Percentiles rank a stretch among this genome's conserved stretches.
Conservation (phyloP, 2,113 vertebrate species). For the Rousettus leschenaultii region DNA sequence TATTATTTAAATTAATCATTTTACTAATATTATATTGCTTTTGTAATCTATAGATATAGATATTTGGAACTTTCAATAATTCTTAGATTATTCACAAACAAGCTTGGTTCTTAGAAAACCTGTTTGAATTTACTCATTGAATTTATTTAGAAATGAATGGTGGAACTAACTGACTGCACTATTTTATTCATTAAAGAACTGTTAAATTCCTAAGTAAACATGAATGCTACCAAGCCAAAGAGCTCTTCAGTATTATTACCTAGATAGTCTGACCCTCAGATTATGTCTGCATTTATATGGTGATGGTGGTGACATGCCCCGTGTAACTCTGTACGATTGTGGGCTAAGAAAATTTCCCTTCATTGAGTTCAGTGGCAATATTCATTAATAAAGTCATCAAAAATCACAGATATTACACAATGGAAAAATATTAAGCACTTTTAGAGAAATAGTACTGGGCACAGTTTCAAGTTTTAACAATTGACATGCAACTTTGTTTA, state of each 20-base stretch:
- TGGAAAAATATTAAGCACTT: not conserved
- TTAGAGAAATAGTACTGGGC: not conserved
- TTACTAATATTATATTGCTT: not conserved
- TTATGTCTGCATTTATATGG: not conserved
- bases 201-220: not conserved
- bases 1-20: not conserved
- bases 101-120: not conserved
- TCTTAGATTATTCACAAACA: not conserved
- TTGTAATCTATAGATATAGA: not conserved
- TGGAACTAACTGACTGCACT: not conserved
- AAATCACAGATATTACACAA: not conserved
- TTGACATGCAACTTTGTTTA: not conserved
- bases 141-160: not conserved
- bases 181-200: not conserved
- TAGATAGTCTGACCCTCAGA: not conserved
- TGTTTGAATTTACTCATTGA: not conserved
- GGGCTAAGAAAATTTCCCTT: not conserved
- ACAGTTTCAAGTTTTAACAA: not conserved
- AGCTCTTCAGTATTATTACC: not conserved
- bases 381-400: not conserved
- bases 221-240: not conserved
- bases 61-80: not conserved
- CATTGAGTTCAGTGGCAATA: not conserved
- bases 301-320: not conserved
- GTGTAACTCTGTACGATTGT: not conserved